Percentiles rank a stretch among this genome's conserved stretches.
Conservation (phyloP, 2,888 invertebrate genomes). For the Dasysyrphus albostriatus region DNA sequence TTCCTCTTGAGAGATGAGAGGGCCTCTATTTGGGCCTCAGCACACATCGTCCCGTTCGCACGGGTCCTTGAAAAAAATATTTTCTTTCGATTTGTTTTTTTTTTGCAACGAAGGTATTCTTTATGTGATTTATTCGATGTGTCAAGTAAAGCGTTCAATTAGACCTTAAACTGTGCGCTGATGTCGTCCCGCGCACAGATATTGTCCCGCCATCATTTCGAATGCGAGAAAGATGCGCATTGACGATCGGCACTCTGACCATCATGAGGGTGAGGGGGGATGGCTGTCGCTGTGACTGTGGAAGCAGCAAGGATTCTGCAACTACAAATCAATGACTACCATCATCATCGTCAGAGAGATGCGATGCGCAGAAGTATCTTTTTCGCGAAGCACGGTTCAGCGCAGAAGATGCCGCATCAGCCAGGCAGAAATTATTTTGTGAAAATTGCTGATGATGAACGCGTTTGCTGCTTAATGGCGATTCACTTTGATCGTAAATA, state of each 20-base stretch:
- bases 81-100: constrained; percentile 4
- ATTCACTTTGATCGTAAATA: constrained; percentile 76
- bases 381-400: background rate
- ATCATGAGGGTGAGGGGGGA: constrained; percentile 11
- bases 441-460: constrained; percentile 76
- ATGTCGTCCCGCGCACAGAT: constrained; percentile 66
- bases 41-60: constrained; percentile 45
- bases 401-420: background rate
- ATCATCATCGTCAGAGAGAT: constrained; percentile 64
- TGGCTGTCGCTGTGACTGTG: background rate
- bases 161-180: constrained; percentile 82
- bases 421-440: constrained; percentile 69
- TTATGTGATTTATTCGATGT: constrained; percentile 84
- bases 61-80: constrained; percentile 51
- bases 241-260: constrained; percentile 21
- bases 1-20: background rate
- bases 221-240: constrained; percentile 41
- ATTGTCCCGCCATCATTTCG: constrained; percentile 49
- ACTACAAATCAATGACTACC: constrained; percentile 72
- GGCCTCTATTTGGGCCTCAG: constrained; percentile 22
- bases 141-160: constrained; percentile 84
- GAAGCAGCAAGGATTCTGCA: constrained; percentile 31
- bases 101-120: constrained; percentile 31
- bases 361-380: constrained; percentile 50
- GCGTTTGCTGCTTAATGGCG: constrained; percentile 75